phyloP scores from a whole-genome alignment of 2,113 vertebrate genomes.

The Microcebus murinus region DNA sequence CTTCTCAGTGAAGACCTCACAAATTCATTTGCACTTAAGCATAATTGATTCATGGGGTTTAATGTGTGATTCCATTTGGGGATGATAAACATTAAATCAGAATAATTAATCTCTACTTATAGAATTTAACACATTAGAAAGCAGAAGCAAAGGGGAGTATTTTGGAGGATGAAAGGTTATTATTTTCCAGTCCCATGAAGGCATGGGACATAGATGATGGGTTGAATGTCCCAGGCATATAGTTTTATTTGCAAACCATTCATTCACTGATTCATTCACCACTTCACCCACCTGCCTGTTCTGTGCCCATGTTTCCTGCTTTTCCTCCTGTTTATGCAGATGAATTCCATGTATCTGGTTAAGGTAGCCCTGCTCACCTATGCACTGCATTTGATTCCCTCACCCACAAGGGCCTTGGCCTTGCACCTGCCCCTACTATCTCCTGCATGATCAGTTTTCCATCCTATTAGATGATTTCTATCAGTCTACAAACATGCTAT shows the following conservation, averaged over 20 bases:
- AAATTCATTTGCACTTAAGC: conserved; percentile 39
- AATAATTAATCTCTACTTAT: background rate
- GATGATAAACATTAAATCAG: background rate
- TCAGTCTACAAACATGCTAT: background rate
- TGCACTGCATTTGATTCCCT: background rate
- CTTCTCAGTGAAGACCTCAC: background rate
- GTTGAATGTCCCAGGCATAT: background rate
- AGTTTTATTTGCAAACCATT: background rate
- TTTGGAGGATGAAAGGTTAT: background rate
- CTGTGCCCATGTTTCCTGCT: background rate
- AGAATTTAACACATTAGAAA: background rate
- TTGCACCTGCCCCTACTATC: background rate
- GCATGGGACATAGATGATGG: background rate
- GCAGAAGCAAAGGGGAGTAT: background rate
- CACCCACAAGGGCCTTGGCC: background rate
- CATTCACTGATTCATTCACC: background rate
- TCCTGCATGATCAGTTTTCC: background rate
- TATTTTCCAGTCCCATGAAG: background rate
- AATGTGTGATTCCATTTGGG: conserved; percentile 1
- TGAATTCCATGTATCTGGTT: background rate
- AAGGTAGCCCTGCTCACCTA: background rate
- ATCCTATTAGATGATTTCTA: background rate
- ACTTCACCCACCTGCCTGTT: background rate
- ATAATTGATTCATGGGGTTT: background rate
- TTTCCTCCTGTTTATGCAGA: background rate